A percentile compares a stretch with the other conserved stretches of the same genome.
These are phyloP conservation scores for Torymus tubicola DNA, from an alignment of 2,888 invertebrate species.

Conservation along the genomic window DNA sequence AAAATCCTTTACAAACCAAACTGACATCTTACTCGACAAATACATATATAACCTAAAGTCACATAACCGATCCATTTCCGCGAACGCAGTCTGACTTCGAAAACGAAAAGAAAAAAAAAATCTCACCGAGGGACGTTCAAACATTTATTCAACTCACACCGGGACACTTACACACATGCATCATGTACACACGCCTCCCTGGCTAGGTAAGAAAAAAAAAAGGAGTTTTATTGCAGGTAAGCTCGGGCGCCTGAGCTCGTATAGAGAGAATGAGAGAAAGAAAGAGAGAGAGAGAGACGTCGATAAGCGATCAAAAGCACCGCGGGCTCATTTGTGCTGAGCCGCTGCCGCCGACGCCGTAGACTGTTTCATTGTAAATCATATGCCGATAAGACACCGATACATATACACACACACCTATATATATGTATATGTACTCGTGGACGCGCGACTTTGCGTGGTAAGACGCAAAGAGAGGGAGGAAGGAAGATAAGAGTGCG, in stretches of 20 bases:
- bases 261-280: not conserved
- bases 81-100: no score
- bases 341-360: not conserved
- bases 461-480: not conserved
- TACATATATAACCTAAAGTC: no score
- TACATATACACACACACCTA: slow-evolving; percentile 7
- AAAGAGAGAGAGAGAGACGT: slow-evolving; percentile 5
- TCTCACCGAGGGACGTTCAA: no score
- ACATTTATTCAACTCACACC: no score
- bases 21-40: no score
- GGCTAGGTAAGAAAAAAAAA: not conserved
- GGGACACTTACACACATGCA: no score
- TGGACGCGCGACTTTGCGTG: not conserved
- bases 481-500: not conserved
- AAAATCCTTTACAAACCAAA: no score
- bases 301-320: slow-evolving; percentile 53
- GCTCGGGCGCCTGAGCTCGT: not conserved
- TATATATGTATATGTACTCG: not conserved
- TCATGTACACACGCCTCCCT: no score
- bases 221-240: slow-evolving; percentile 22
- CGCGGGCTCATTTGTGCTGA: slow-evolving; percentile 39
- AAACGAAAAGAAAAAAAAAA: no score
- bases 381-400: slow-evolving; percentile 14
- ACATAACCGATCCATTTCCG: no score
- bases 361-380: slow-evolving; percentile 43